Conservation (phyloP, 2,797 vertebrate species). For the Coilia nasus region DNA sequence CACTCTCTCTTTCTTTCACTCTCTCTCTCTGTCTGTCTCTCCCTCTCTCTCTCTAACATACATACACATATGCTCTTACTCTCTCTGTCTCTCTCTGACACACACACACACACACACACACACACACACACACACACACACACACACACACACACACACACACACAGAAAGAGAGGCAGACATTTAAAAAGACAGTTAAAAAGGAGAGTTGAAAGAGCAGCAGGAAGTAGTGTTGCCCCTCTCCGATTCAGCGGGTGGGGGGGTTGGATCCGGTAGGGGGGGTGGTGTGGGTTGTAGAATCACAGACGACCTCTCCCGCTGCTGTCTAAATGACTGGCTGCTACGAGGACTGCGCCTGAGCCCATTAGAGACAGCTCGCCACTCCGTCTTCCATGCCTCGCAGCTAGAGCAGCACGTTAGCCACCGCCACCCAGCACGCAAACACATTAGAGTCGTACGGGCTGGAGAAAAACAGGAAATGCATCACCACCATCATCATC, state of each 20-base stretch:
- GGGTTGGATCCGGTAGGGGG: not conserved
- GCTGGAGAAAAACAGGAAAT: not conserved
- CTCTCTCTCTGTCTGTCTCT: not conserved
- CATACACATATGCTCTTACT: not conserved
- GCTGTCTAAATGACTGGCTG: not conserved
- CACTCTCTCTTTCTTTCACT: not conserved
- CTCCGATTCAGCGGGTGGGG: not conserved
- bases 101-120: not conserved
- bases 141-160: not conserved
- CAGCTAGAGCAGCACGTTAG: slow-evolving; percentile 14
- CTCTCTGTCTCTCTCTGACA: not conserved
- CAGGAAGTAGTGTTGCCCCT: not conserved
- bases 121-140: not conserved
- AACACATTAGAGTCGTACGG: not conserved
- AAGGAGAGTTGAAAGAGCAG: not conserved
- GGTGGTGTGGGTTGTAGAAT: not conserved
- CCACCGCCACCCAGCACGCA: slow-evolving; percentile 11
- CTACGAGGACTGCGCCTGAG: not conserved
- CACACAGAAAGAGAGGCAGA: not conserved
- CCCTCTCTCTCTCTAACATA: not conserved
- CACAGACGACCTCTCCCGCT: slow-evolving; percentile 16
- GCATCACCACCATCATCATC: slow-evolving; percentile 6
- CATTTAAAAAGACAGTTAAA: too few relatives aligned
- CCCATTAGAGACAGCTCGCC: not conserved
- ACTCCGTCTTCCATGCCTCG: slow-evolving; percentile 14